These are phyloP conservation scores for Tachysurus fulvidraco DNA, from an alignment of 2,113 vertebrate species.

Conservation along the genomic window DNA sequence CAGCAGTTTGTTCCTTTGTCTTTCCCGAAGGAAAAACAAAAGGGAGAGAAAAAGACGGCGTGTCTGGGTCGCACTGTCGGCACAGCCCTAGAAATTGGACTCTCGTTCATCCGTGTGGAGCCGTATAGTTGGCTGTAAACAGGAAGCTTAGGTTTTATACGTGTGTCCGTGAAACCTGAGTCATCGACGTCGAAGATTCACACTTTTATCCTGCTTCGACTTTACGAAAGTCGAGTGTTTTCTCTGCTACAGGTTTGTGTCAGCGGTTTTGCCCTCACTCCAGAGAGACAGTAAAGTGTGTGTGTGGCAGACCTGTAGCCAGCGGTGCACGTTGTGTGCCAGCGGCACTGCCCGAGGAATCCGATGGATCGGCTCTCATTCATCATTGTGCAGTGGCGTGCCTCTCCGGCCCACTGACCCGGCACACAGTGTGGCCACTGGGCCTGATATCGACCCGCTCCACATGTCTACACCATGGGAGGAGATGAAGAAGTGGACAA, in stretches of 20 bases:
- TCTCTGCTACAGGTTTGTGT: not conserved
- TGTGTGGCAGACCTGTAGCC: slow-evolving; percentile 22
- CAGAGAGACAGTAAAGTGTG: not conserved
- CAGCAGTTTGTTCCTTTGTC: slow-evolving; percentile 30
- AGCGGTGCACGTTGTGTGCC: not conserved
- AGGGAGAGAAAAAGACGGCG: slow-evolving; percentile 5
- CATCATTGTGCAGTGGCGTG: slow-evolving; percentile 24
- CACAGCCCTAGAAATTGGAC: not conserved
- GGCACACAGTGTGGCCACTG: slow-evolving; percentile 33
- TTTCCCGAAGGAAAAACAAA: slow-evolving; percentile 24
- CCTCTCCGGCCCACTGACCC: slow-evolving; percentile 42
- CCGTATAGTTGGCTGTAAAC: not conserved
- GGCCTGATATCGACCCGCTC: slow-evolving; percentile 29
- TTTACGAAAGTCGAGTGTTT: not conserved
- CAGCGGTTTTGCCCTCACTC: not conserved
- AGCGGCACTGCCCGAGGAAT: slow-evolving; percentile 12
- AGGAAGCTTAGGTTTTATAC: no score
- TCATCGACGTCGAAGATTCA: not conserved
- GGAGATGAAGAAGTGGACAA: not conserved
- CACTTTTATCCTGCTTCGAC: not conserved
- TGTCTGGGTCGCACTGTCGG: slow-evolving; percentile 2
- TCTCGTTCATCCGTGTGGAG: slow-evolving; percentile 7
- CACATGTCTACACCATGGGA: not conserved
- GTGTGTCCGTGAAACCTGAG: not conserved
- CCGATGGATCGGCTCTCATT: slow-evolving; percentile 39